phyloP scores from a whole-genome alignment of 1,140 invertebrate species.

The Leucophenga varia region DNA sequence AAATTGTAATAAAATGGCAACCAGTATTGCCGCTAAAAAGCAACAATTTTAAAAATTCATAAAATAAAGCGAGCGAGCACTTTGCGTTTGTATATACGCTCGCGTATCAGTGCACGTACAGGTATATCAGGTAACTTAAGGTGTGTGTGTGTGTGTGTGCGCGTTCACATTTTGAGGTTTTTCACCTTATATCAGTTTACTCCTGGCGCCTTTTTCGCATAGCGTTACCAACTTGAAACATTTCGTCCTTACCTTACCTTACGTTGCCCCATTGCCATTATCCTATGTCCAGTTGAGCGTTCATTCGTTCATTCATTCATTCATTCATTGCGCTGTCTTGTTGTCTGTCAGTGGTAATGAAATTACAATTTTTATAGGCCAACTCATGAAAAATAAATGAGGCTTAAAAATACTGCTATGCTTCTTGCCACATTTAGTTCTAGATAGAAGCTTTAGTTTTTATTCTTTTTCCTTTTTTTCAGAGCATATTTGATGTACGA shows the following conservation, averaged over 20 bases:
- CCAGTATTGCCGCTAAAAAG: conserved; percentile 43
- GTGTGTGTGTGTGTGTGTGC: conserved; percentile 21
- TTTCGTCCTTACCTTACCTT: no score
- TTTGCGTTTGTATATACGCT: no score
- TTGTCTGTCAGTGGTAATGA: conserved; percentile 41
- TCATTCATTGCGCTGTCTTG: conserved; percentile 18
- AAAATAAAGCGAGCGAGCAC: conserved; percentile 20
- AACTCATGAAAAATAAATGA: conserved; percentile 53
- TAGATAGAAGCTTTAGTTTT: no score
- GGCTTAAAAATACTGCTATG: conserved; percentile 50
- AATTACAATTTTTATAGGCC: conserved; percentile 52
- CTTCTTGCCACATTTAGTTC: no score
- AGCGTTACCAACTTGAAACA: no score
- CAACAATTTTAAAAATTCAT: conserved; percentile 54
- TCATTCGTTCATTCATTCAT: conserved; percentile 19
- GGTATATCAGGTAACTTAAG: conserved; percentile 2
- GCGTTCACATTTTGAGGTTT: conserved; percentile 21
- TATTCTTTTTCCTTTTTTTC: no score
- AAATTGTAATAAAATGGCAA: no score
- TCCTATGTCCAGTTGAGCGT: conserved; percentile 7
- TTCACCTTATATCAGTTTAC: conserved; percentile 3
- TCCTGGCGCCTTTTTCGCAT: no score
- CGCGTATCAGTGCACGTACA: neutral
- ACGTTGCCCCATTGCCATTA: no score
- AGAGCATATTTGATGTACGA: no score